Conservation (phyloP, 2,888 invertebrate genomes). For the Drosophila dives region DNA sequence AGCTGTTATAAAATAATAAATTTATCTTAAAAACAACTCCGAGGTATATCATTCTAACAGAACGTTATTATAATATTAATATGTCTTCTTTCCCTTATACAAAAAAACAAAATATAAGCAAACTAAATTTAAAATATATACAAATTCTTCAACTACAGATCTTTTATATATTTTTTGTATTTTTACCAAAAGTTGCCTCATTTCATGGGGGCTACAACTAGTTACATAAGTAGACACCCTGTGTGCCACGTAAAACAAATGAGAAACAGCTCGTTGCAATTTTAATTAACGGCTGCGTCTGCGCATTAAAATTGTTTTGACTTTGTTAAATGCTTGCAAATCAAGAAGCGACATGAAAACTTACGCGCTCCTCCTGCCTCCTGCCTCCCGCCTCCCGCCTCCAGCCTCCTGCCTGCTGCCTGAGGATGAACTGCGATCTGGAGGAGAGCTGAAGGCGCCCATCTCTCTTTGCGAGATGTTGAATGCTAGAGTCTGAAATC, state of each 20-base stretch:
- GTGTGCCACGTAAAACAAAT: conserved; percentile 27
- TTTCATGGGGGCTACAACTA: not conserved
- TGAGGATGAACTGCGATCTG: conserved; percentile 38
- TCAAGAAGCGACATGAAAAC: conserved; percentile 78
- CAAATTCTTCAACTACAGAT: not conserved
- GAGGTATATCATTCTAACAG: not conserved
- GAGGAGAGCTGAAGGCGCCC: not conserved
- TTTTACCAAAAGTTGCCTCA: not conserved
- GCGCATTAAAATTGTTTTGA: conserved; percentile 81
- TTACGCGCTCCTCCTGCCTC: conserved; percentile 60
- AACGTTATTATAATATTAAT: not conserved
- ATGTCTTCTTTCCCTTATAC: not conserved
- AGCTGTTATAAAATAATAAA: not conserved
- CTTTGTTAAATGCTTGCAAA: conserved; percentile 80
- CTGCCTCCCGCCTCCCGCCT: not conserved
- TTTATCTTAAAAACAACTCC: not conserved
- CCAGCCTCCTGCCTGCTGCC: not conserved
- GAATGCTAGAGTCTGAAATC: conserved; percentile 58
- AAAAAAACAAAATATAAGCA: not conserved
- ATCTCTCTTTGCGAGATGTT: not conserved
- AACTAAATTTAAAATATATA: not conserved
- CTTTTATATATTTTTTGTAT: no score
- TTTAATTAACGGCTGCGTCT: conserved; percentile 78
- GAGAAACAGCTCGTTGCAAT: conserved; percentile 73
- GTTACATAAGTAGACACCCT: conserved; percentile 1